A percentile compares a stretch with the other conserved stretches of the same genome.
These are phyloP conservation scores for Drosophila phalerata DNA, from an alignment of 2,888 invertebrate species.

Conservation along the genomic window DNA sequence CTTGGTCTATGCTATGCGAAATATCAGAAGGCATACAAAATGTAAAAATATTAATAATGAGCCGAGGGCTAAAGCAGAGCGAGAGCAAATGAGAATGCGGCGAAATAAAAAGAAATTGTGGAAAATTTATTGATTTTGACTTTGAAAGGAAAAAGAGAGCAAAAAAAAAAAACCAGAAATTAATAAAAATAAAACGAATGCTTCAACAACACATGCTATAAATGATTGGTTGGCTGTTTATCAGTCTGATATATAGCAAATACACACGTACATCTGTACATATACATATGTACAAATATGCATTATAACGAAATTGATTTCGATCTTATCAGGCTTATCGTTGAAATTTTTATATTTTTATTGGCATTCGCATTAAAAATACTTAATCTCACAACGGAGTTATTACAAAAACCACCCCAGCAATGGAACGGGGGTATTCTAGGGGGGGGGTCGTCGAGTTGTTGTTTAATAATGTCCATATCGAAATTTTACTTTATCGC, in stretches of 20 bases:
- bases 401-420: slow-evolving; percentile 56
- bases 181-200: slow-evolving; percentile 42
- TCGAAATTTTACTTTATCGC: slow-evolving; percentile 81
- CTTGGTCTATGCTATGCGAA: slow-evolving; percentile 42
- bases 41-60: slow-evolving; percentile 80
- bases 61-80: slow-evolving; percentile 68
- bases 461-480: slow-evolving; percentile 76
- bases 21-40: slow-evolving; percentile 76
- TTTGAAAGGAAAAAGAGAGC: slow-evolving; percentile 58
- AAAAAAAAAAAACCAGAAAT: slow-evolving; percentile 10
- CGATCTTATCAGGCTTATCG: slow-evolving; percentile 71
- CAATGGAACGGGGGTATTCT: background rate
- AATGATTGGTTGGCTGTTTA: slow-evolving; percentile 56
- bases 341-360: slow-evolving; percentile 79
- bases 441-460: slow-evolving; percentile 9
- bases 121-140: slow-evolving; percentile 83
- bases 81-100: slow-evolving; percentile 55
- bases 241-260: slow-evolving; percentile 37
- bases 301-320: slow-evolving; percentile 75
- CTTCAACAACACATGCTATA: slow-evolving; percentile 48
- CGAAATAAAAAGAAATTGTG: slow-evolving; percentile 57
- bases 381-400: slow-evolving; percentile 78
- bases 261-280: slow-evolving; percentile 15
- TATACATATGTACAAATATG: slow-evolving; percentile 31
- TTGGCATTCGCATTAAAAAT: slow-evolving; percentile 81